Evolutionary conservation across 2,797 vertebrate genomes (phyloP).

Genomic region (Jordanella pulchra): DNA sequence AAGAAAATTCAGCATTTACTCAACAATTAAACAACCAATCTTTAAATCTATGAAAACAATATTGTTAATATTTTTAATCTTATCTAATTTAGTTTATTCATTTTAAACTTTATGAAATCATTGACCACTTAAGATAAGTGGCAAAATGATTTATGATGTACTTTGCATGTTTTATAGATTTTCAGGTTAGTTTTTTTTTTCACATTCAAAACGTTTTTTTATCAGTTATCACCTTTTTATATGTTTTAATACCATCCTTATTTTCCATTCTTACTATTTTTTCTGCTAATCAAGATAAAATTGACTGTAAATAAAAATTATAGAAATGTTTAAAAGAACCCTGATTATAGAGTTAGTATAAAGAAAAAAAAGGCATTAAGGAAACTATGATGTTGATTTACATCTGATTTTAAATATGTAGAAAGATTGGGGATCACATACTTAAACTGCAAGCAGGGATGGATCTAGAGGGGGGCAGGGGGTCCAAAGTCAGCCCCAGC

Average conservation of each 20-base stretch:
- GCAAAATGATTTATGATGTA: neutral
- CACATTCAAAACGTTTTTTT: no score
- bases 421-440: neutral
- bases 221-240: no score
- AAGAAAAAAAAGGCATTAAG: neutral
- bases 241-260: no score
- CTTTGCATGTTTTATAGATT: neutral
- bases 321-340: neutral
- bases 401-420: neutral
- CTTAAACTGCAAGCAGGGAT: no score
- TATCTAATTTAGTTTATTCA: neutral
- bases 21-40: neutral
- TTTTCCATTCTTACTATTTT: no score
- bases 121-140: no score
- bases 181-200: neutral
- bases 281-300: no score
- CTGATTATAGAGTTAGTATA: no score
- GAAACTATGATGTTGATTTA: no score
- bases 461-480: no score
- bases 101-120: neutral
- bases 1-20: neutral
- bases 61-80: neutral
- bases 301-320: no score
- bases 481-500: no score
- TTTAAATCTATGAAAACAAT: neutral